A percentile compares a stretch with the other conserved stretches of the same genome.
phyloP scores from a whole-genome alignment of 2,113 vertebrate genomes.

The Melanerpes formicivorus region DNA sequence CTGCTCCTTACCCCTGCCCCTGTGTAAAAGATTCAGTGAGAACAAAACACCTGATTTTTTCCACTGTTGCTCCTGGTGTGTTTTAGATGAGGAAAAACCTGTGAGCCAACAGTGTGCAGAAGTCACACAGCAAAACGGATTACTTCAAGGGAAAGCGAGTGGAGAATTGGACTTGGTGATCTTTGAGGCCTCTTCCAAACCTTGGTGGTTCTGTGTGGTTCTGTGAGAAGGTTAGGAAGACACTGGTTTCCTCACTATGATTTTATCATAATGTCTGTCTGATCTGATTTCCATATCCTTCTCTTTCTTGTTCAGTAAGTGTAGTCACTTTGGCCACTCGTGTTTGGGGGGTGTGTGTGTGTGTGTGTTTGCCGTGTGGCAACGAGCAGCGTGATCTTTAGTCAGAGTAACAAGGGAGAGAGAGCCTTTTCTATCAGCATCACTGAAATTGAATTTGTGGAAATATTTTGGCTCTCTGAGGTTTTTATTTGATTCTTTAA shows the following conservation, averaged over 20 bases:
- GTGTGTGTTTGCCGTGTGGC: neutral
- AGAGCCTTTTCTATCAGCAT: neutral
- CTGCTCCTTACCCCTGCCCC: neutral
- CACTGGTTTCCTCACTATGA: neutral
- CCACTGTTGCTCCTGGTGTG: neutral
- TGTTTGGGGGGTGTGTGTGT: neutral
- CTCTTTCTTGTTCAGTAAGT: neutral
- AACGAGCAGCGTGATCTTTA: conserved; percentile 12
- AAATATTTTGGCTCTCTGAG: conserved; percentile 15
- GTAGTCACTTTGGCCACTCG: neutral
- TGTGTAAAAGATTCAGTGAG: neutral
- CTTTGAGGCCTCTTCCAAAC: too few species aligned
- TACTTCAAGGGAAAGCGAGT: too few species aligned
- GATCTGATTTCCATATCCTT: neutral
- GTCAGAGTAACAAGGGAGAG: neutral
- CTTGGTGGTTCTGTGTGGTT: too few species aligned
- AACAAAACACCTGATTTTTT: neutral
- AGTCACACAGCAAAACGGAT: neutral
- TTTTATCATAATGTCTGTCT: neutral
- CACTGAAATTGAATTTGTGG: conserved; percentile 18
- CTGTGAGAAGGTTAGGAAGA: neutral
- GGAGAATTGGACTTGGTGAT: too few species aligned
- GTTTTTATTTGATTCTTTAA: conserved; percentile 38
- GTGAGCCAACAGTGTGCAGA: neutral
- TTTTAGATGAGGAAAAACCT: neutral